Evolutionary conservation across 2,797 vertebrate genomes (phyloP).

Genomic region (Pangasius mekongensis): DNA sequence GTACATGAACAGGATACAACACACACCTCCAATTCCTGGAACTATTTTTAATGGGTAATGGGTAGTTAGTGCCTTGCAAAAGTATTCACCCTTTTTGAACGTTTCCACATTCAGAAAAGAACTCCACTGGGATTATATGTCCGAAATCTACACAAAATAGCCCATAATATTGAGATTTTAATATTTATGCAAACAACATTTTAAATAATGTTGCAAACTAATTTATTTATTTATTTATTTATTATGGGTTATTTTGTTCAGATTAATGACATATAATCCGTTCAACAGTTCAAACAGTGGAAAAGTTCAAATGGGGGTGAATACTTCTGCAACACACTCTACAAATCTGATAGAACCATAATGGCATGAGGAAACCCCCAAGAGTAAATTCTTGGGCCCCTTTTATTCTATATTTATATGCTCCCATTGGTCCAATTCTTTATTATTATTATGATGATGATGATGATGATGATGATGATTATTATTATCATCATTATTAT

Average conservation of each 20-base stretch:
- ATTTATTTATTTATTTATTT: too few relatives aligned
- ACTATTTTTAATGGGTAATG: not conserved
- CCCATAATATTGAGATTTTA: not conserved
- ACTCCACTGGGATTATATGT: not conserved
- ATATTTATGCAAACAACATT: not conserved
- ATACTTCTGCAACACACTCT: not conserved
- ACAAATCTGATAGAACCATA: not conserved
- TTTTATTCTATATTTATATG: too few relatives aligned
- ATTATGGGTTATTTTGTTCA: too few relatives aligned
- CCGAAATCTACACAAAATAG: not conserved
- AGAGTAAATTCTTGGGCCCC: not conserved
- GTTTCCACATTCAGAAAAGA: not conserved
- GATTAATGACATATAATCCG: too few relatives aligned
- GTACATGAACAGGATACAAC: not conserved
- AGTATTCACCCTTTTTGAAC: not conserved
- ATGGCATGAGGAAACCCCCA: not conserved
- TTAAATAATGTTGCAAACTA: not conserved
- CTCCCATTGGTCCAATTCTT: too few relatives aligned
- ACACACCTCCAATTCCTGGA: not conserved
- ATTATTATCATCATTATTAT: too few relatives aligned
- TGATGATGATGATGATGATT: too few relatives aligned
- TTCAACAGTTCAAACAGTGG: not conserved
- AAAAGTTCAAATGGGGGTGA: not conserved
- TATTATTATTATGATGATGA: not conserved
- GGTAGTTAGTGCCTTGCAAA: not conserved